These are phyloP conservation scores for Melanaphis sacchari DNA, from an alignment of 1,140 invertebrate species.

Conservation along the genomic window DNA sequence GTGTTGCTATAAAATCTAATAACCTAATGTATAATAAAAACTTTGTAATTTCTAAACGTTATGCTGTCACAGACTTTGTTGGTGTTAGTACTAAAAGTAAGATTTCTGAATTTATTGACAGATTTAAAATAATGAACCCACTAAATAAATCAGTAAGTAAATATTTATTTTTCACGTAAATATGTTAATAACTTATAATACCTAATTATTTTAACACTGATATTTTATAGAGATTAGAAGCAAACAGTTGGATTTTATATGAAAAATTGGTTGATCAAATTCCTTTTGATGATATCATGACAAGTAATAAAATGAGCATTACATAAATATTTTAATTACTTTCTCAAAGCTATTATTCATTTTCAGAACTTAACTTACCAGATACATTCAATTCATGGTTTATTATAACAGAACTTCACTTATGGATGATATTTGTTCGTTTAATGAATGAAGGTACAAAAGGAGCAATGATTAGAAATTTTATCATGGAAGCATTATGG, in stretches of 20 bases:
- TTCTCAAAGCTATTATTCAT: not conserved
- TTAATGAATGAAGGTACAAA: conserved; percentile 79
- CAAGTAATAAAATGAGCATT: not conserved
- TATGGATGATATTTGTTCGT: conserved; percentile 79
- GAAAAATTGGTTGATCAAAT: conserved; percentile 47
- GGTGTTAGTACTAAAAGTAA: not conserved
- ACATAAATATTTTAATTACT: not conserved
- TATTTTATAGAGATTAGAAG: conserved; percentile 45
- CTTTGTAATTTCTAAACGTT: not conserved
- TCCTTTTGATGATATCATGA: conserved; percentile 18
- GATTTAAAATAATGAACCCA: conserved; percentile 42
- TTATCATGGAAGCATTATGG: conserved; percentile 81
- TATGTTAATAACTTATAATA: not conserved
- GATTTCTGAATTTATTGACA: not conserved
- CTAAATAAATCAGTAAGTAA: conserved; percentile 37
- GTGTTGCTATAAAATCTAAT: not conserved
- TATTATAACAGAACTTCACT: conserved; percentile 80
- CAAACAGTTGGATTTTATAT: conserved; percentile 49
- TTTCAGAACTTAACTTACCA: conserved; percentile 71
- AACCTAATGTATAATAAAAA: not conserved
- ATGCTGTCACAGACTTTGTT: conserved; percentile 12
- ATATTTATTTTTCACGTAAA: not conserved
- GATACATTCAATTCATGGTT: conserved; percentile 88
- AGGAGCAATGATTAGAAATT: conserved; percentile 75
- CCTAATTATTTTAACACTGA: not conserved